Evolutionary conservation across 2,888 invertebrate species (phyloP).

Genomic region (Cheilosia vulpina): DNA sequence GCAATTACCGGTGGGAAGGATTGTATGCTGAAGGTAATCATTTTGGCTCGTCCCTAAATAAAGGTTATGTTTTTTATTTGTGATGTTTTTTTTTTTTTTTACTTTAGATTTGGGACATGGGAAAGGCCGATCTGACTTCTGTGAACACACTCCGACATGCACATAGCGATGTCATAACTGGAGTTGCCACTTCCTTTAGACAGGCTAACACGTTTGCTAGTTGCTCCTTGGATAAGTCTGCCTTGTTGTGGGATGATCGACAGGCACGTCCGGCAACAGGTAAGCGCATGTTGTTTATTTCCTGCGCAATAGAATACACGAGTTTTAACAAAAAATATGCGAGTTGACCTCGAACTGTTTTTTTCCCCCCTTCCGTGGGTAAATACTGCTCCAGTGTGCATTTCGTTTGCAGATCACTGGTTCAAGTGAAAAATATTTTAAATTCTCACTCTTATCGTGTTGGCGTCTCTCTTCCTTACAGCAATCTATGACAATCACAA

Average conservation of each 20-base stretch:
- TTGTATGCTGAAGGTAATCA: constrained; percentile 79
- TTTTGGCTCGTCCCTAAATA: neutral
- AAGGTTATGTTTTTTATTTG: neutral
- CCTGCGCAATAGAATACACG: constrained; percentile 35
- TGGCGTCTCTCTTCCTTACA: constrained; percentile 1
- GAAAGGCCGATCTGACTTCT: constrained; percentile 79
- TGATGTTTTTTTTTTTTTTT: neutral
- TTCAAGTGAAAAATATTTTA: too few relatives aligned
- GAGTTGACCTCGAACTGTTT: neutral
- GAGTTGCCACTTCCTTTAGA: constrained; percentile 76
- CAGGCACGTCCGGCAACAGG: constrained; percentile 79
- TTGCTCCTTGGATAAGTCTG: constrained; percentile 79
- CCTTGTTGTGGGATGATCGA: constrained; percentile 79
- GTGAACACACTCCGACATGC: constrained; percentile 76
- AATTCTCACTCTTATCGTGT: neutral
- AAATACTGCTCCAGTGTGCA: neutral
- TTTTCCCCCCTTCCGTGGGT: neutral
- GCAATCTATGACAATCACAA: constrained; percentile 70
- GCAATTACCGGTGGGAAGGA: constrained; percentile 80
- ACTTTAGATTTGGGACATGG: constrained; percentile 81
- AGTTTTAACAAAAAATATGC: neutral
- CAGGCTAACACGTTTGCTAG: constrained; percentile 77
- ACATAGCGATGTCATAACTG: constrained; percentile 78
- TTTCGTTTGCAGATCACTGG: neutral
- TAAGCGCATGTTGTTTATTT: constrained; percentile 59